Evolutionary conservation across 2,113 vertebrate species (phyloP).

Genomic region (Rattus rattus): DNA sequence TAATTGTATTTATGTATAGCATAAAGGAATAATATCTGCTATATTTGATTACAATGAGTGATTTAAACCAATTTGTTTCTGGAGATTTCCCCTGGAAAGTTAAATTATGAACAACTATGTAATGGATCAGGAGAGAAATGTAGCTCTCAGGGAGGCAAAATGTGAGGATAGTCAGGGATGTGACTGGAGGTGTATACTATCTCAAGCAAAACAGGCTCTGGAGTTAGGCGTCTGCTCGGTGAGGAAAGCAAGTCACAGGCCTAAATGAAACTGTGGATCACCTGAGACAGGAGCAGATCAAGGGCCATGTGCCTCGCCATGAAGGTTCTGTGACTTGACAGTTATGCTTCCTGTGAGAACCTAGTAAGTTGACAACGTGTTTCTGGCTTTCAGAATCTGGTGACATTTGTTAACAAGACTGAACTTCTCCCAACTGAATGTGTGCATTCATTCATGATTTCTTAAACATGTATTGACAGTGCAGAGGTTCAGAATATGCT

Average conservation of each 20-base stretch:
- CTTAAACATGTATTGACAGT: not conserved
- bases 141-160: not conserved
- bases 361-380: not conserved
- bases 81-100: not conserved
- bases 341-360: not conserved
- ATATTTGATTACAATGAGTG: not conserved
- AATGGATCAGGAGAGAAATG: not conserved
- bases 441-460: not conserved
- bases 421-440: not conserved
- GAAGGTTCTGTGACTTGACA: not conserved
- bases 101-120: not conserved
- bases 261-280: not conserved
- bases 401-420: conserved; percentile 20
- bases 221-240: not conserved
- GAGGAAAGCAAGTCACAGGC: not conserved
- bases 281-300: not conserved
- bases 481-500: not conserved
- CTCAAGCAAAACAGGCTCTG: not conserved
- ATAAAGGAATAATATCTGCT: not conserved
- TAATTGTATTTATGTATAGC: conserved; percentile 14
- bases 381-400: not conserved
- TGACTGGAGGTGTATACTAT: not conserved
- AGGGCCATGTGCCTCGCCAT: not conserved
- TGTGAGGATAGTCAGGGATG: not conserved
- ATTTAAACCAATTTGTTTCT: not conserved